Conservation (phyloP, 1,140 invertebrate genomes). For the Ceratosolen fusciceps region DNA sequence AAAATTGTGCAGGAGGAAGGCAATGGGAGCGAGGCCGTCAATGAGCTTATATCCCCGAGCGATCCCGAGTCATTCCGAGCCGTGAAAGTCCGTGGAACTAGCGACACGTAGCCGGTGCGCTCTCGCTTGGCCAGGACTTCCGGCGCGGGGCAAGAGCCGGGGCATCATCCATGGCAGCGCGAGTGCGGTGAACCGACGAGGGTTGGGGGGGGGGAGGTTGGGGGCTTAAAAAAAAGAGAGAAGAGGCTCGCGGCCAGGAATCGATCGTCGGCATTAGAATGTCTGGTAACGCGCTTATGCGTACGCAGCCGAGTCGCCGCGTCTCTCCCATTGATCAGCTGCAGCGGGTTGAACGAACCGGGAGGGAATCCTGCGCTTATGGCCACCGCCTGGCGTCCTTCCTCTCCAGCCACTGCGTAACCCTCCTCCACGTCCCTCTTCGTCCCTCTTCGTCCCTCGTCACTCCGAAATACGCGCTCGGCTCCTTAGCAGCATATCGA, state of each 20-base stretch:
- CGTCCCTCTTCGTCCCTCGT: neutral
- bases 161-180: neutral
- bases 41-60: no score
- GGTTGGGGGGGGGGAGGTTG: neutral
- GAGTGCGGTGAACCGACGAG: neutral
- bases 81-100: neutral
- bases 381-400: slow-evolving; percentile 10
- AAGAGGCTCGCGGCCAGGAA: neutral
- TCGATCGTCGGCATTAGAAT: slow-evolving; percentile 28
- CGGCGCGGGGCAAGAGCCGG: no score
- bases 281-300: neutral
- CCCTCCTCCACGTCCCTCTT: neutral
- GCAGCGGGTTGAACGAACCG: slow-evolving; percentile 43
- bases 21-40: no score
- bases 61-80: no score
- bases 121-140: neutral
- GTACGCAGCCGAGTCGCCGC: neutral
- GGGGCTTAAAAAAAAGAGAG: slow-evolving; percentile 5
- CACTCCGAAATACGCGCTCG: neutral
- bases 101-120: neutral
- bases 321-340: slow-evolving; percentile 31
- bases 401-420: no score
- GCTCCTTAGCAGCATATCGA: no score
- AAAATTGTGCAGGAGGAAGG: no score
- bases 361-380: slow-evolving; percentile 4